phyloP scores from a whole-genome alignment of 2,888 invertebrate genomes.

The Candidula unifasciata region DNA sequence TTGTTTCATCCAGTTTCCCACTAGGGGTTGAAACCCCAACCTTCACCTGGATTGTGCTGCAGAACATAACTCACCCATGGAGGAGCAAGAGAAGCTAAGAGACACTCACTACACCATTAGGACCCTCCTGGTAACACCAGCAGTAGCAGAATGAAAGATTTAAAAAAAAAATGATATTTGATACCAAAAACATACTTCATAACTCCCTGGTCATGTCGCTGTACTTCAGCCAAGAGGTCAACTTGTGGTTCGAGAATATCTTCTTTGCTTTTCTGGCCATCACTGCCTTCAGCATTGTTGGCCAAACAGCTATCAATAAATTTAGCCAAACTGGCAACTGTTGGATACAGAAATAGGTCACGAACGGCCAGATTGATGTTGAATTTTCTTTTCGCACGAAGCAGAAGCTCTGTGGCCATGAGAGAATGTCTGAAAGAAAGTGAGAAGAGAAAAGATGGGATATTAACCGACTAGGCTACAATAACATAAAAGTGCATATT shows the following conservation, averaged over 20 bases:
- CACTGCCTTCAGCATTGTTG: conserved; percentile 48
- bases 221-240: conserved; percentile 75
- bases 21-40: no score
- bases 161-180: not conserved
- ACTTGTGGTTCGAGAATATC: conserved; percentile 55
- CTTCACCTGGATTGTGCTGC: no score
- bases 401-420: conserved; percentile 76
- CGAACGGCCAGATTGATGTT: conserved; percentile 71
- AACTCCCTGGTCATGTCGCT: conserved; percentile 73
- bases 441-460: not conserved
- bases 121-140: not conserved
- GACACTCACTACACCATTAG: no score
- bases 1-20: no score
- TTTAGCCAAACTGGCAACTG: conserved; percentile 73
- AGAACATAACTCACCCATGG: no score
- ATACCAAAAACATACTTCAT: conserved; percentile 63
- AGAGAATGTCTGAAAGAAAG: conserved; percentile 76
- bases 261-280: not conserved
- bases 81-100: no score
- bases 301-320: conserved; percentile 71
- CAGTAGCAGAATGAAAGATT: not conserved
- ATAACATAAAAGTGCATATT: not conserved
- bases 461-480: not conserved
- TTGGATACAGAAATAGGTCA: conserved; percentile 77
- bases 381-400: conserved; percentile 69